phyloP scores from a whole-genome alignment of 2,113 vertebrate genomes.

The Gavialis gangeticus region DNA sequence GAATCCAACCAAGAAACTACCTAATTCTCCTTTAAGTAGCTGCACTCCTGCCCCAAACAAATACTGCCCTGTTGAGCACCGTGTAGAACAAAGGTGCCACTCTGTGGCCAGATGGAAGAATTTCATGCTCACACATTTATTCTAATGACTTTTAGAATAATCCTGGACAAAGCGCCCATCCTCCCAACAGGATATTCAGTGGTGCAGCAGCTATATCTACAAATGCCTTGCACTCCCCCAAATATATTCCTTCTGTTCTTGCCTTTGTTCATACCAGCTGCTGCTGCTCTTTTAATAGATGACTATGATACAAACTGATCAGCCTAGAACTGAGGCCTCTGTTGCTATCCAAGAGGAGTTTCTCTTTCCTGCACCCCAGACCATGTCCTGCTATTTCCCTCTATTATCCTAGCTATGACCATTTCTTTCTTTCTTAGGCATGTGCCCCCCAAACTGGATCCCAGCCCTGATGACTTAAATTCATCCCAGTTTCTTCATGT shows the following conservation, averaged over 20 bases:
- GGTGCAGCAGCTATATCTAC: neutral
- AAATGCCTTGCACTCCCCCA: rapidly evolving
- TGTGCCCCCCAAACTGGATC: neutral
- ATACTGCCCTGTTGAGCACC: neutral
- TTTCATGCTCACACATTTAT: neutral
- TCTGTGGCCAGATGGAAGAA: slow-evolving; percentile 5
- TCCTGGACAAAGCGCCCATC: neutral
- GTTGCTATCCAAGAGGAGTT: neutral
- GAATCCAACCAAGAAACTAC: neutral
- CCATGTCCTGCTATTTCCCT: neutral
- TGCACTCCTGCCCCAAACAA: neutral
- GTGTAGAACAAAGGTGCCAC: slow-evolving; percentile 57
- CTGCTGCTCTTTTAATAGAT: too few species aligned
- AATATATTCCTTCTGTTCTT: rapidly evolving
- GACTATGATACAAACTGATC: neutral
- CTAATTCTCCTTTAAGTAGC: neutral
- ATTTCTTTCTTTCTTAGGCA: rapidly evolving
- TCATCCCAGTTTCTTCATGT: too few species aligned
- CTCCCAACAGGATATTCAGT: rapidly evolving
- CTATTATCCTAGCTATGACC: neutral
- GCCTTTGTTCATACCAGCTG: neutral
- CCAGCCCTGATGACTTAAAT: neutral
- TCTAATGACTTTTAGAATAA: neutral
- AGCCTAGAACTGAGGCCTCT: rapidly evolving
- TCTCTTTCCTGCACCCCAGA: neutral